These are phyloP conservation scores for Atherinosoma microstoma DNA, from an alignment of 2,797 vertebrate species.

Conservation along the genomic window DNA sequence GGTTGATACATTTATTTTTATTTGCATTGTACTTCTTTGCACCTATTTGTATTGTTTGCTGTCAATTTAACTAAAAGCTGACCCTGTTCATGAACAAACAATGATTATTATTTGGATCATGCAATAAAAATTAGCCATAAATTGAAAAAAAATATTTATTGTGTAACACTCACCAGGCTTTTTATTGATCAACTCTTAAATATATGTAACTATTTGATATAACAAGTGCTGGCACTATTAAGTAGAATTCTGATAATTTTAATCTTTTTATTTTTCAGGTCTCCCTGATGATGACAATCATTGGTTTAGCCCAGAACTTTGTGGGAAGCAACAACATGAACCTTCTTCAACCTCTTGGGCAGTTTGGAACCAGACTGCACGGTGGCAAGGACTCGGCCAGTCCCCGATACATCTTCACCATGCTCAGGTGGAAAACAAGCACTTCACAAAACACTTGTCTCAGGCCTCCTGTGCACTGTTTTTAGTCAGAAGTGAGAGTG, in stretches of 20 bases:
- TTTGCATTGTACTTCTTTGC: no score
- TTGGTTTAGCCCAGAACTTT: slow-evolving; percentile 96
- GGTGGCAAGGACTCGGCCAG: slow-evolving; percentile 98
- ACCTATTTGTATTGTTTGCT: no score
- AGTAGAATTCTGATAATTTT: neutral
- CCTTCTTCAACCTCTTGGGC: slow-evolving; percentile 93
- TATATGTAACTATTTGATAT: no score
- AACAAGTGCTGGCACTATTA: neutral
- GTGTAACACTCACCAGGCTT: no score
- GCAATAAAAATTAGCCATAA: no score
- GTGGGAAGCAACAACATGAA: slow-evolving; percentile 99
- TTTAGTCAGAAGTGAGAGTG: neutral
- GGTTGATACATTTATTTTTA: no score
- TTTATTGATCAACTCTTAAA: no score
- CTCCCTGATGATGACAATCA: slow-evolving; percentile 97
- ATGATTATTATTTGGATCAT: no score
- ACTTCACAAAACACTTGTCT: neutral
- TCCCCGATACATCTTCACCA: slow-evolving; percentile 99
- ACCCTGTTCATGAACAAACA: no score
- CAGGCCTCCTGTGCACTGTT: neutral
- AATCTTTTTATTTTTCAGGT: slow-evolving; percentile 70
- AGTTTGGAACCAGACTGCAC: slow-evolving; percentile 96
- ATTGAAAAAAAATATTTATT: no score
- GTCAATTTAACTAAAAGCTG: no score
- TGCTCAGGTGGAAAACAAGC: slow-evolving; percentile 91